phyloP scores from a whole-genome alignment of 2,888 invertebrate genomes.

The Scaptomyza reducta region DNA sequence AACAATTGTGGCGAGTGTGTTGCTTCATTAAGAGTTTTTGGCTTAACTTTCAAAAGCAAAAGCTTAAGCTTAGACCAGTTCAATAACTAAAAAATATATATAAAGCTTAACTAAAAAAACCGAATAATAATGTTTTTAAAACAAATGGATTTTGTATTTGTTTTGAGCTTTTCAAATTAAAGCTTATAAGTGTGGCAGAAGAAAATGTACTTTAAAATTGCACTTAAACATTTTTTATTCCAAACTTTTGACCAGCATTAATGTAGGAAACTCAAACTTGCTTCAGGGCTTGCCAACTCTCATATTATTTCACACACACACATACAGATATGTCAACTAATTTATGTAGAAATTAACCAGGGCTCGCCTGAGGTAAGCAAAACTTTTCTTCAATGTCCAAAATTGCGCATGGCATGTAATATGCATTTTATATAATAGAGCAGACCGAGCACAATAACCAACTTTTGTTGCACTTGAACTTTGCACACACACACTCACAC shows the following conservation, averaged over 20 bases:
- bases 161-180: not conserved
- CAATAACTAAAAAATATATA: not conserved
- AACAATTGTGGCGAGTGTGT: not conserved
- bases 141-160: not conserved
- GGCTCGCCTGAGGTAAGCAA: constrained; percentile 62
- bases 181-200: not conserved
- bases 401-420: constrained; percentile 60
- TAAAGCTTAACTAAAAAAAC: not conserved
- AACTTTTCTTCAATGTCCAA: constrained; percentile 70
- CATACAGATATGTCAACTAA: constrained; percentile 44
- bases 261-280: constrained; percentile 32
- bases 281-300: constrained; percentile 23
- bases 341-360: constrained; percentile 72
- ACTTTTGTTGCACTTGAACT: constrained; percentile 78
- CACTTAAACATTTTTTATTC: not conserved
- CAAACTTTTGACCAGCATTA: constrained; percentile 23
- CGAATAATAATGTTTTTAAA: not conserved
- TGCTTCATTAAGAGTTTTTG: constrained; percentile 16
- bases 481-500: constrained; percentile 32
- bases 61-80: not conserved
- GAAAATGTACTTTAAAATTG: not conserved
- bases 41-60: constrained; percentile 4
- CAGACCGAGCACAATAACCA: constrained; percentile 56
- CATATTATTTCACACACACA: constrained; percentile 3
- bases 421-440: constrained; percentile 71